Base-by-base conservation (phyloP, 1,140 invertebrate species). In the Ceratina calcarata region DNA sequence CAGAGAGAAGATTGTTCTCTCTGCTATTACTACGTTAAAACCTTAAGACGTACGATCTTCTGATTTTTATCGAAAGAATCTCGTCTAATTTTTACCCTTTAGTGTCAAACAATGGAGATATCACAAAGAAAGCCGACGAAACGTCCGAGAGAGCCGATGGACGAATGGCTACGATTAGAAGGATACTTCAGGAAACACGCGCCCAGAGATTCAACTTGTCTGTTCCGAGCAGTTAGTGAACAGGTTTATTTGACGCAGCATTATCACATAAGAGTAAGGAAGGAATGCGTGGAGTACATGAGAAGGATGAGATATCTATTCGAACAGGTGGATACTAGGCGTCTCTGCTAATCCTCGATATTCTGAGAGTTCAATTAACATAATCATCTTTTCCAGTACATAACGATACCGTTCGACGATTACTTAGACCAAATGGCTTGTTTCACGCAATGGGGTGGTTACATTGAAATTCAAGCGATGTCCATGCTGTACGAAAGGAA, bases 161-260 rank as follows among this genome's bases (percentile, higher is more conserved):
- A 98, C 89, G 94, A 95, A 72, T 97, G 96, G 94, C 90, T 98
- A 71, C 95, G 96, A 71, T 94, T 94, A 57, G 94, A 96, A 87
- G 96, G 96, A 51, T 96, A 96, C 86, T 97, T 96, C 88, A 94
- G 97, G 82, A 98, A 98, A 94, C 95, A 96, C 85, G 95, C 96
- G 62, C 96, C 97, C 58, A 95, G 95, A 86, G 97, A 98, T 94
- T 95, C 96, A 32, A 97, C 96, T 32, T 97, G 96, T 86, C 93
- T 98, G 45, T 98, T 98, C 90, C 94, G 97, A 82, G 96, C 96
- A 18, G 95, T 98, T 37, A 96, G 97, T 22, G 97, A 98, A 93
- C 97, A 97, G 90, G 95, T 98, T 69, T 97, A 96, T 91, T 94
- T 95, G 77, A 97, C 96, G 12, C 97, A 98, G 92, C 93, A 95